phyloP scores from a whole-genome alignment of 2,797 vertebrate genomes.

The Gadopsis marmoratus region DNA sequence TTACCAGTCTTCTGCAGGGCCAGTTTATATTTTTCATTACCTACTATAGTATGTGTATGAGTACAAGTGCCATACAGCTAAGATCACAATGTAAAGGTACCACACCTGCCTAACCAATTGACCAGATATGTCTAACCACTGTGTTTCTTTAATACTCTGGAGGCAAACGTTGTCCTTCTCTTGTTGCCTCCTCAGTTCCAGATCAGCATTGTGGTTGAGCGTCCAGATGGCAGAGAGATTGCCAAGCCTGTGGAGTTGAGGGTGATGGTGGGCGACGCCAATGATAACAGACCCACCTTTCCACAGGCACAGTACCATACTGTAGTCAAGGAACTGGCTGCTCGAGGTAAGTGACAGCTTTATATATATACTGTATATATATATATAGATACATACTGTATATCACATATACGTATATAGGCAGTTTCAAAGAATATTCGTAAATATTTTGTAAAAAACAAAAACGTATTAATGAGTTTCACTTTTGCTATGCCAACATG shows the following conservation, averaged over 20 bases:
- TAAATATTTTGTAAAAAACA: too few relatives aligned
- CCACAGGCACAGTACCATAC: slow-evolving; percentile 83
- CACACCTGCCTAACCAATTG: not conserved
- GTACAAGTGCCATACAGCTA: not conserved
- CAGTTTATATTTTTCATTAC: not conserved
- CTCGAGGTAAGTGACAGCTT: slow-evolving; percentile 67
- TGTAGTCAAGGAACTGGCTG: slow-evolving; percentile 82
- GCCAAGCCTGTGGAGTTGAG: slow-evolving; percentile 84
- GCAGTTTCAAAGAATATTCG: too few relatives aligned
- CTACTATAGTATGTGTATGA: not conserved
- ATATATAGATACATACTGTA: too few relatives aligned
- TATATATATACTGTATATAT: too few relatives aligned
- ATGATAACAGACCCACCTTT: slow-evolving; percentile 87
- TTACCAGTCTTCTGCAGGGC: not conserved
- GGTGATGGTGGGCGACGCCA: slow-evolving; percentile 87
- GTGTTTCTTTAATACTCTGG: not conserved
- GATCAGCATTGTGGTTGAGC: slow-evolving; percentile 85
- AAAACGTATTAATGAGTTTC: too few relatives aligned
- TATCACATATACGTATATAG: too few relatives aligned
- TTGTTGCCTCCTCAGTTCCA: slow-evolving; percentile 77
- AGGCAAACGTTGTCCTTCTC: slow-evolving; percentile 13
- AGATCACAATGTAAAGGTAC: not conserved
- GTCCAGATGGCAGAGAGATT: slow-evolving; percentile 84
- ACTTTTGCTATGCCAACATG: too few relatives aligned
- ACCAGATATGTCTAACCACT: not conserved